Evolutionary conservation across 2,888 invertebrate genomes (phyloP).

Genomic region (Yponomeuta sedellus): DNA sequence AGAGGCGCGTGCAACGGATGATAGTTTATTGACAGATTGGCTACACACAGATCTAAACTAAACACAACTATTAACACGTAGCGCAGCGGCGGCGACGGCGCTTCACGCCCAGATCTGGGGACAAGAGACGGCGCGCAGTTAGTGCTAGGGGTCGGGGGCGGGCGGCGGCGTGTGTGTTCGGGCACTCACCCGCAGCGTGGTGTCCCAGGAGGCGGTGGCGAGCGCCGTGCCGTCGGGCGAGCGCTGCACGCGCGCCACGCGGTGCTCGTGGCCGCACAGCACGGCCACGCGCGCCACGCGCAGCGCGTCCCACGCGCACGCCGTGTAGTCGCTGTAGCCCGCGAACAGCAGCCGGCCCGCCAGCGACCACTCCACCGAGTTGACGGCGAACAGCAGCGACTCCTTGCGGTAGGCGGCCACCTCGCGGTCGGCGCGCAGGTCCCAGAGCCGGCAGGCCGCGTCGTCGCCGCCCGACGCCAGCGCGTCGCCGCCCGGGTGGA

Average conservation of each 20-base stretch:
- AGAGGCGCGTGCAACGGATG: background rate
- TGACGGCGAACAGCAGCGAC: slow-evolving; percentile 97
- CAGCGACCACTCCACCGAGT: slow-evolving; percentile 96
- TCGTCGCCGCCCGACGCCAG: slow-evolving; percentile 99
- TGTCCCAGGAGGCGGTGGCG: slow-evolving; percentile 18
- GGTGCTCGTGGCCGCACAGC: slow-evolving; percentile 78
- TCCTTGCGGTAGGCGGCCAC: slow-evolving; percentile 96
- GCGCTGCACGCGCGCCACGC: slow-evolving; percentile 54
- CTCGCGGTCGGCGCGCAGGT: slow-evolving; percentile 97
- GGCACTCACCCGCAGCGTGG: slow-evolving; percentile 10
- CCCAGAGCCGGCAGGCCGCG: slow-evolving; percentile 94
- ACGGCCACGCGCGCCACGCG: slow-evolving; percentile 78
- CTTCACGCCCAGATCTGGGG: slow-evolving; percentile 16
- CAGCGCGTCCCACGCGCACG: slow-evolving; percentile 69
- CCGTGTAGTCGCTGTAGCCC: slow-evolving; percentile 99
- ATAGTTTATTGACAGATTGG: background rate
- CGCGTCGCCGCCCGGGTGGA: slow-evolving; percentile 99
- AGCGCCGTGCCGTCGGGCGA: slow-evolving; percentile 58
- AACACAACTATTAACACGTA: background rate
- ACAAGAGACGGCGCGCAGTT: background rate
- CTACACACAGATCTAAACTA: background rate
- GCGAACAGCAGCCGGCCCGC: slow-evolving; percentile 97
- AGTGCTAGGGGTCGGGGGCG: background rate
- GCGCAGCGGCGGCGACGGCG: background rate
- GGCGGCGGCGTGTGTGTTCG: background rate